Base-by-base conservation (phyloP, 2,888 invertebrate species). In the Philonicus albiceps region DNA sequence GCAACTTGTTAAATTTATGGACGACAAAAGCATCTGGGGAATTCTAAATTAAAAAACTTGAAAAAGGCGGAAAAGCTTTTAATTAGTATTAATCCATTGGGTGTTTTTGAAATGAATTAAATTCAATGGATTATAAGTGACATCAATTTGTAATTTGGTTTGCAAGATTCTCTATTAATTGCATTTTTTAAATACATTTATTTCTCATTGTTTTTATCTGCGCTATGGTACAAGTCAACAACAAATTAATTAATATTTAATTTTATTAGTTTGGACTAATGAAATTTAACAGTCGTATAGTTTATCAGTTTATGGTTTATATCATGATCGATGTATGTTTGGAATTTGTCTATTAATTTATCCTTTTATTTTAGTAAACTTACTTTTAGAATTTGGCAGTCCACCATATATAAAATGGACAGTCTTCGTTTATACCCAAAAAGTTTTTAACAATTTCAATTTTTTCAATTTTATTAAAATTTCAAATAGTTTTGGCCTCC, bases 1-100 rank as follows among this genome's bases (percentile, higher is more conserved):
- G 49, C 78, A 78, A 49, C 27, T 78, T 78, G 78, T 78, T 78
- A 78, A 78, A 78, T 78, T 78, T 78, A 78, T 85, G 81, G 87
- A 76, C 83, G 87, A 87, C 87, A 87, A 19, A 81, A 85, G 73
- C 87, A 87, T 87, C 87, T 87, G 87, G 85, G 49, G 85, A 87
- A 43, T 85, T 76, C 85, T 73, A 87, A 87, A 85, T 85, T 74
- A 87, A 85, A 64, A 87, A 85, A 85, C 85, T 85, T 73, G 87
- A 80, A 87, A 87, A 78, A 81, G 87, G 87, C 87, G 87, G 85
- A 78, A 40, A 87, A 85, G 78, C 43, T 78, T 78, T 78, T 78
- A 78, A 78, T 78, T 53, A 43, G 78, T 78, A 6, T 49, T 49
- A 78, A 78, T 78, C 78, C 40, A 78, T 78, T 78, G 78, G 30